Percentiles rank a stretch among this genome's conserved stretches.
Evolutionary conservation across 2,797 vertebrate species (phyloP).

Genomic region (Poeciliopsis infans): DNA sequence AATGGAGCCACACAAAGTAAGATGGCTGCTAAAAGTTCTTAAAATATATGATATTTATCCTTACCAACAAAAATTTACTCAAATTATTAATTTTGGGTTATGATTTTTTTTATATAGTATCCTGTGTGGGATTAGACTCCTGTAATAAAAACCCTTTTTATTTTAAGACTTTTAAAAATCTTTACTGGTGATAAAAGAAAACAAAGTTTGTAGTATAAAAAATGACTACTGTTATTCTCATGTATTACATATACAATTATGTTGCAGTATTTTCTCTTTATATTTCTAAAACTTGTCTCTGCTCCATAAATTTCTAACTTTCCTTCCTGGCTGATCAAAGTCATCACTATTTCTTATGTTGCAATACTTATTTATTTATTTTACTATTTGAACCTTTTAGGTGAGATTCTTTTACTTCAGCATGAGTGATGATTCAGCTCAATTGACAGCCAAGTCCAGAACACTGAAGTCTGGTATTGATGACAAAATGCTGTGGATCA

Average conservation of each 20-base stretch:
- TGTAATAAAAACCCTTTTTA: not conserved
- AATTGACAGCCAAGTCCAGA: constrained; percentile 63
- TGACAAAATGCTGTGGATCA: constrained; percentile 71
- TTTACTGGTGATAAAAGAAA: not conserved
- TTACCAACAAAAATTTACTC: not conserved
- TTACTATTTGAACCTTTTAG: constrained; percentile 42
- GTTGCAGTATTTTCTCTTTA: not conserved
- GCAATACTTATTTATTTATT: not conserved
- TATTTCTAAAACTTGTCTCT: constrained; percentile 18
- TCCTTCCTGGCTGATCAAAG: not conserved
- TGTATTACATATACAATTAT: not conserved
- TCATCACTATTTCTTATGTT: not conserved
- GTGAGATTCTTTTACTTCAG: constrained; percentile 79
- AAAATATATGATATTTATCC: not conserved
- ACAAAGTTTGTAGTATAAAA: not conserved
- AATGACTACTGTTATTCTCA: not conserved
- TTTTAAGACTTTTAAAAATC: not conserved
- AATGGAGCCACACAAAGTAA: not conserved
- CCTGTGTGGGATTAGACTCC: not conserved
- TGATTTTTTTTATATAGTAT: not conserved
- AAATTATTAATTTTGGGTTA: not conserved
- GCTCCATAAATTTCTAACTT: not conserved
- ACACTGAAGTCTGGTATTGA: constrained; percentile 43
- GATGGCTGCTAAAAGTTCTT: no score
- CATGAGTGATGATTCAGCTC: constrained; percentile 44